Conservation (phyloP, 2,797 vertebrate genomes). For the Acipenser ruthenus region DNA sequence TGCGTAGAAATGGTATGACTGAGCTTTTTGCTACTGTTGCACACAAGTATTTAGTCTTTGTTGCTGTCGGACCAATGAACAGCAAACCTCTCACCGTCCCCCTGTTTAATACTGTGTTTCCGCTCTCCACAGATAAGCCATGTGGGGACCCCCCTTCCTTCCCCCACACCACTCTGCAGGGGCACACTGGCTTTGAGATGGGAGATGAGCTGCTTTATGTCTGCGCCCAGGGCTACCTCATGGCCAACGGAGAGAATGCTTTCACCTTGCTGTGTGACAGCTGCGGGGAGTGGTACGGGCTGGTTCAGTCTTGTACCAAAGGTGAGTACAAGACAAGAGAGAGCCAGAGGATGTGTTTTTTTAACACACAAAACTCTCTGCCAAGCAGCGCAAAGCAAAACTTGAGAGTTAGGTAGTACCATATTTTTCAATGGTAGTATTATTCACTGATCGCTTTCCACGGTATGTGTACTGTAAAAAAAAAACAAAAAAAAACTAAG, state of each 20-base stretch:
- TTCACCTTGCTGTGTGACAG: conserved; percentile 88
- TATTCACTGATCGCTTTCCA: no score
- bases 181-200: conserved; percentile 74
- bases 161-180: conserved; percentile 74
- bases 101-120: background rate
- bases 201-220: conserved; percentile 83
- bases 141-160: conserved; percentile 86
- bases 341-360: background rate
- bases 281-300: conserved; percentile 90
- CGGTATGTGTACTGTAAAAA: no score
- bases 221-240: conserved; percentile 66
- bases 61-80: no score
- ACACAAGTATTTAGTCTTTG: no score
- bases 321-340: conserved; percentile 51
- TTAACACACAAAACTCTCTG: no score
- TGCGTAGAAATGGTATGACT: no score
- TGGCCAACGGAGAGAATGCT: conserved; percentile 58
- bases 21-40: no score
- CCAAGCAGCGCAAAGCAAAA: no score
- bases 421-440: no score
- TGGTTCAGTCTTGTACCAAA: conserved; percentile 81
- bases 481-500: no score
- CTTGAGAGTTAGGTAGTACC: no score
- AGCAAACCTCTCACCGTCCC: no score
- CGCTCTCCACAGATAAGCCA: conserved; percentile 56